Evolutionary conservation across 1,140 invertebrate species (phyloP).

Genomic region (Akabosia matsudoensis): DNA sequence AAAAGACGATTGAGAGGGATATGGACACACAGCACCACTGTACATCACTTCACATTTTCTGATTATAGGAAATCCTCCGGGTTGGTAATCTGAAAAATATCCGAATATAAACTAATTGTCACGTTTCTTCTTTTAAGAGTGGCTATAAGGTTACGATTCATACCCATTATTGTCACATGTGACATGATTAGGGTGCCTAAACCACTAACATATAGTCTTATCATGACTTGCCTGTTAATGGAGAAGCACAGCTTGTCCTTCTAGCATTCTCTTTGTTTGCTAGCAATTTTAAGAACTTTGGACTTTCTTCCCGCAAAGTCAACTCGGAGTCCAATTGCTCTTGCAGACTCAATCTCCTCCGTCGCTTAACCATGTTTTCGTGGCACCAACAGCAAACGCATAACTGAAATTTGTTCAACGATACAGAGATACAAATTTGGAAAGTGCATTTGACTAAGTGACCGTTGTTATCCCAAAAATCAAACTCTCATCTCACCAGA

Average conservation of each 20-base stretch:
- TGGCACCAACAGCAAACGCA: conserved; percentile 36
- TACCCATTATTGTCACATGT: background rate
- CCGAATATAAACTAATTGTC: background rate
- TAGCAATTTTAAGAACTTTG: conserved; percentile 37
- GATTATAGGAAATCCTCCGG: background rate
- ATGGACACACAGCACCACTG: conserved; percentile 33
- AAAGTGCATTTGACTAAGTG: background rate
- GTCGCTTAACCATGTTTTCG: conserved; percentile 17
- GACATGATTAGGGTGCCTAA: background rate
- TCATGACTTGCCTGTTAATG: background rate
- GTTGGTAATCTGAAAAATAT: background rate
- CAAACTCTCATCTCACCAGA: conserved; percentile 29
- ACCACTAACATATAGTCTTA: background rate
- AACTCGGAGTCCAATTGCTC: conserved; percentile 30
- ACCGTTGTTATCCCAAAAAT: background rate
- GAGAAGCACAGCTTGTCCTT: background rate
- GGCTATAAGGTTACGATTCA: background rate
- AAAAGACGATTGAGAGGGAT: background rate
- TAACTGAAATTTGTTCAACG: background rate
- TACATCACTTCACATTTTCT: conserved; percentile 26
- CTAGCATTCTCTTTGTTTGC: conserved; percentile 33
- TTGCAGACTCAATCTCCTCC: conserved; percentile 1
- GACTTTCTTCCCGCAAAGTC: conserved; percentile 33
- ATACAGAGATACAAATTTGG: background rate
- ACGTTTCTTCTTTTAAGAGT: background rate